Conservation (phyloP, 2,113 vertebrate genomes). For the Nyctereutes procyonoides region DNA sequence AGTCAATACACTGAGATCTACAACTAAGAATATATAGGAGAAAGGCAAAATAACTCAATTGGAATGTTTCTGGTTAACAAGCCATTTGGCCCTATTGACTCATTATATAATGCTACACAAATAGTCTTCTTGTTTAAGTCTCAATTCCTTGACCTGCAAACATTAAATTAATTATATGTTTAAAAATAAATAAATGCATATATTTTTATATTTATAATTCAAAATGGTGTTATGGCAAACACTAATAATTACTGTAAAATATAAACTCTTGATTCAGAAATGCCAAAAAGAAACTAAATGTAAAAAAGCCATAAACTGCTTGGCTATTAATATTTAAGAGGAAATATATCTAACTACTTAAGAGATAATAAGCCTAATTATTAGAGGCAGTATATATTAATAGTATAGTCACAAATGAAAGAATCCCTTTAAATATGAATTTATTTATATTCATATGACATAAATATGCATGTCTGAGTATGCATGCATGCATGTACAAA, state of each 20-base stretch:
- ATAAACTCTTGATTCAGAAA: not conserved
- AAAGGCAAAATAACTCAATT: conserved; percentile 24
- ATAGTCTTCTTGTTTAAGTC: not conserved
- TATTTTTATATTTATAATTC: not conserved
- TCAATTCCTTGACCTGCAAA: not conserved
- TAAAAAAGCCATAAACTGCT: too few species aligned
- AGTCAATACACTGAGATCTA: not conserved
- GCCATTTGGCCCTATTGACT: not conserved
- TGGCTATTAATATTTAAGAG: not conserved
- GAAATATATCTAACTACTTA: not conserved
- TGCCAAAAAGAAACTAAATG: too few species aligned
- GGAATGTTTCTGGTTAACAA: not conserved
- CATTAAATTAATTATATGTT: not conserved
- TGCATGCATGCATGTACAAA: not conserved
- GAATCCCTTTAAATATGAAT: not conserved
- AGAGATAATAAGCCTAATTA: not conserved
- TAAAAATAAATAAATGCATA: not conserved
- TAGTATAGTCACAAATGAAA: not conserved
- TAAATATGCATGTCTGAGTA: not conserved
- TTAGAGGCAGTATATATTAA: not conserved
- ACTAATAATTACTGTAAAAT: conserved; percentile 19
- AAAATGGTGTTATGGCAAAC: not conserved
- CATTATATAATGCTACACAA: not conserved
- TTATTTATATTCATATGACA: not conserved
- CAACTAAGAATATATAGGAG: not conserved